Base-by-base conservation (phyloP, 2,888 invertebrate species). In the Drosophila stalkeri region DNA sequence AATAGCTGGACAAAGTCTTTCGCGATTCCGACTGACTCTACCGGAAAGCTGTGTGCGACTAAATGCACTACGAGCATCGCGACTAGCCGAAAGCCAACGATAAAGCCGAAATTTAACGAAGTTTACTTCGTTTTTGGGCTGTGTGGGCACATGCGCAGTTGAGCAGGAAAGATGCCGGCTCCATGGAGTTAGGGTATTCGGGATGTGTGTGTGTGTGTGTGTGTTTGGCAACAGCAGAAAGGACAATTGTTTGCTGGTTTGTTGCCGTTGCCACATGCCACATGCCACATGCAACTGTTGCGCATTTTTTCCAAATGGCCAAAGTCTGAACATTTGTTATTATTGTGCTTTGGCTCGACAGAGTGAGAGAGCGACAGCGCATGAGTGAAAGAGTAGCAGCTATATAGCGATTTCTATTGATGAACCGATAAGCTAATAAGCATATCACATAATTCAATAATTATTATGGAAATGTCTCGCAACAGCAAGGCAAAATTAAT, bases 131-230 rank as follows among this genome's bases (percentile, higher is more conserved):
- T 27, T 23, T 18, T 52, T 62, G 16, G 23, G 46, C 31, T 18
- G 51, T 81, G 88, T 88, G 86, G 86, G 86, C 86, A 86, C 86
- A 86, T 86, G 86, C 86, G 86, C 86, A 80, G 52, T 47, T 5
- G 8, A 6, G 2, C 20, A 31, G 51, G 2, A 8, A 31, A 44
- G 16, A 61, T 59, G 80, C 82, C 80, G 81, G 70, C 57, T 73
- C 18, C 18, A 51, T 20, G 37, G n/a, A 43, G 37, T 27, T 44
- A 11, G 43, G 20, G 56, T 41, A 18, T 27, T 18, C 46, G 20
- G 59, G 37, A 2, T 6, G 27, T 27, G 27, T 6, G 27, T 27
- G 27, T 27, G 27, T 6, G 6, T 27, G 27, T 27, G n/a, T n/a
- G 20, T 44, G 63, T 18, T 61, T 51, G 56, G 52, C 65, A 80